Base-by-base conservation (phyloP, 2,888 invertebrate genomes). In the Sclerodermus sp. region DNA sequence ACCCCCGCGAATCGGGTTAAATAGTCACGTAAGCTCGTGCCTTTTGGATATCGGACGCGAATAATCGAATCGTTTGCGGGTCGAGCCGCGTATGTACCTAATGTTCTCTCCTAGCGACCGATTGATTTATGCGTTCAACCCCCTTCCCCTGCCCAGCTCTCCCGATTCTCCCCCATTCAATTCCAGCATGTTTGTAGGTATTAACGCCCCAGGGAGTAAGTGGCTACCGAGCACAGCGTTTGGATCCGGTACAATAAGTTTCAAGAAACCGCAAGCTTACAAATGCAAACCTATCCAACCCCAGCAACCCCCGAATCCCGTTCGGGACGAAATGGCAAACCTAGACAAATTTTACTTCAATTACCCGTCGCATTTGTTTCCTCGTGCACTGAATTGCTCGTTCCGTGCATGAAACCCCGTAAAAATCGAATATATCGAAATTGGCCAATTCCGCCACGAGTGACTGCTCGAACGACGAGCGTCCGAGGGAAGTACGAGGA, bases 11-110 rank as follows among this genome's bases (percentile, higher is more conserved):
- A 38, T 38, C 38, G 12, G 38, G 38, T 38, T 38, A 38, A 37
- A 49, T 34, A 43, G 45, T 53, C 47, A 50, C 49, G 52, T 38
- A 49, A 59, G 46, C 39, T 49, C 17, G 23, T 30, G 40, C 29
- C 49, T 17, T 32, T 40, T 32, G 36, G 14, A 14, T 50, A 43
- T 41, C 45, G 36, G 30, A 32, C 32, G 44, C 51, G n/a, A 40
- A 15, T 42, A 47, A n/a, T 52, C 47, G 18, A 12, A 34, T 43
- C 43, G 37, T 47, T 55, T 39, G 49, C 40, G 45, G 30, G 14
- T 10, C 48, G 37, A 40, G 31, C 36, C 43, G 44, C 30, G 16
- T 49, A 34, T 34, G 34, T 34, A 12, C 34, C 4, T n/a, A 34
- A 34, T 12, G 34, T 13, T 12, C 34, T 34, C 34, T n/a, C 34